Base-by-base conservation (phyloP, 2,113 vertebrate genomes). In the Coracopsis vasa region DNA sequence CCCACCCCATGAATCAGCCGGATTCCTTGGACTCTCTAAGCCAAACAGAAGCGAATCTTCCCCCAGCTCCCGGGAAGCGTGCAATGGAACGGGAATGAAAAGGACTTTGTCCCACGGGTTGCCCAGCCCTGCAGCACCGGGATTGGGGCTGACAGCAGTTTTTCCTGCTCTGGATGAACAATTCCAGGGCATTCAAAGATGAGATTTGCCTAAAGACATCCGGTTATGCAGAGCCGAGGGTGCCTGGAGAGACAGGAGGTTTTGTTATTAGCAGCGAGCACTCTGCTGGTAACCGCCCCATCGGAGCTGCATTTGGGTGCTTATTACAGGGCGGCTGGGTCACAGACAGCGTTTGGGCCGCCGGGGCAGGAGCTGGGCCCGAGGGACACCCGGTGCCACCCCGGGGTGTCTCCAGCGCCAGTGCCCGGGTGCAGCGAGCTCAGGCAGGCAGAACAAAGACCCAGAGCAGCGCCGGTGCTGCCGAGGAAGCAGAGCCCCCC, bases 1-100 rank as follows among this genome's bases (percentile, higher is more conserved):
- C 93, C 95, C 94, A 87, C 91, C 94, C 96, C 35, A 3, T 95
- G 95, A 95, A 95, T 95, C 94, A 96, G 86, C 2, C 3, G 39
- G 80, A 51, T 84, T 94, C 93, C 86, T 75, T 58, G 86, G 77
- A 35, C 47, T 91, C 48, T 3, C 6, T 17, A 28, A 64, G 51
- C 45, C 69, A 67, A 65, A 71, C 51, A 89, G 37, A 15, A 28
- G 54, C 0, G 0, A 60, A 58, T 42, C 56, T 85, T 81, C 69
- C 74, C 8, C 25, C 3, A 13, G 3, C 60, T 84, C 50, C 16
- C 3, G 0, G 16, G 18, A 48, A 86, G 29, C 6, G 50, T 9
- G 1, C 47, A 61, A 50, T 6, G 31, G 41, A 90, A 64, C 0
- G 7, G 72, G 35, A 45, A 41, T 9, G 54, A 44, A 70, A 85